phyloP scores from a whole-genome alignment of 2,888 invertebrate species.

The Eremobia ochroleuca region DNA sequence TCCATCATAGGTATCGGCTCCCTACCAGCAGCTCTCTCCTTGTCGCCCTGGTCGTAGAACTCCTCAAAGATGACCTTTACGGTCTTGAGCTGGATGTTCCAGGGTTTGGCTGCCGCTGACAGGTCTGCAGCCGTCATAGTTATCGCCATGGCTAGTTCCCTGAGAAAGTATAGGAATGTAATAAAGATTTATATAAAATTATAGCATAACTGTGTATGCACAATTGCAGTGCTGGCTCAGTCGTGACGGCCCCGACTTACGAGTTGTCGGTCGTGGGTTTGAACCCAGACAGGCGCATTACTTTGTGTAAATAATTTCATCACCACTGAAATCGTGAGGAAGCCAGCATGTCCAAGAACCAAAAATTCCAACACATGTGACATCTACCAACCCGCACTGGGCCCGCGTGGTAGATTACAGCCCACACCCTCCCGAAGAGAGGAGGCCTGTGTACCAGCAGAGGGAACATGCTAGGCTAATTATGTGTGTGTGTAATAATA shows the following conservation, averaged over 20 bases:
- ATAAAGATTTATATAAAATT: neutral
- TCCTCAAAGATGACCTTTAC: constrained; percentile 96
- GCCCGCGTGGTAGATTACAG: neutral
- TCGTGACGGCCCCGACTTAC: neutral
- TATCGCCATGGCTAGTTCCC: constrained; percentile 92
- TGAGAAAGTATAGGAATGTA: neutral
- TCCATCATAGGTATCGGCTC: constrained; percentile 96
- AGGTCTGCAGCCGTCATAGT: constrained; percentile 96
- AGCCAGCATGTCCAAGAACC: too few species aligned
- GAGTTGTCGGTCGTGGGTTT: too few species aligned
- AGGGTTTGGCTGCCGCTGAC: constrained; percentile 96
- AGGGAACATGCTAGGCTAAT: too few species aligned
- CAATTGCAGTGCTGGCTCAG: neutral
- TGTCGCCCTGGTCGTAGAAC: constrained; percentile 95
- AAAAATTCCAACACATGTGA: too few species aligned
- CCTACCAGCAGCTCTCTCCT: constrained; percentile 92
- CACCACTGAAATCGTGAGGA: too few species aligned
- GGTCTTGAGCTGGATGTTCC: constrained; percentile 95
- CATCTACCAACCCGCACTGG: neutral
- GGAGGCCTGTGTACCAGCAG: too few species aligned
- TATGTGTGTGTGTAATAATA: neutral
- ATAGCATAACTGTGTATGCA: too few species aligned
- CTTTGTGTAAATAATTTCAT: too few species aligned
- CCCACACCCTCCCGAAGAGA: neutral
- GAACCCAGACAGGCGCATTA: too few species aligned